Conservation (phyloP, 2,113 vertebrate genomes). For the Clarias magur region DNA sequence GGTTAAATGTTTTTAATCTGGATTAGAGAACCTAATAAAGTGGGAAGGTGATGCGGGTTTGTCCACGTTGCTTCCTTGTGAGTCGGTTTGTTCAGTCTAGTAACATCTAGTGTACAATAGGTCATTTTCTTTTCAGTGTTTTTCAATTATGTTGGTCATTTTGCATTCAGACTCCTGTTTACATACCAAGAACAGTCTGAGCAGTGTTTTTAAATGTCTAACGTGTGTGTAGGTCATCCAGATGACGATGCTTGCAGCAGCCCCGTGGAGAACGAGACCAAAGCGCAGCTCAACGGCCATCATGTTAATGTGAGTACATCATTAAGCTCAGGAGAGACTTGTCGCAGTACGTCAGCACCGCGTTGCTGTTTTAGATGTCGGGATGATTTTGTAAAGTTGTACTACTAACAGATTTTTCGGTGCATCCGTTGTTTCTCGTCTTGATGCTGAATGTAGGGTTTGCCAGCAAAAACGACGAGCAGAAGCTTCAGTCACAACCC, state of each 20-base stretch:
- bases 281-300: slow-evolving; percentile 68
- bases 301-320: slow-evolving; percentile 76
- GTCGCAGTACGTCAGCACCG: background rate
- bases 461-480: slow-evolving; percentile 71
- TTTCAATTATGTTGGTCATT: background rate
- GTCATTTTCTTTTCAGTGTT: background rate
- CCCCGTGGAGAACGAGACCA: slow-evolving; percentile 61
- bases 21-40: background rate
- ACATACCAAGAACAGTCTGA: slow-evolving; percentile 51
- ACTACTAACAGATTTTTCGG: background rate
- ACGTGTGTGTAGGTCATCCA: slow-evolving; percentile 83
- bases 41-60: background rate
- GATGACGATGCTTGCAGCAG: slow-evolving; percentile 78
- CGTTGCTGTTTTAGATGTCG: too few relatives aligned
- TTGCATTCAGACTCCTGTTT: background rate
- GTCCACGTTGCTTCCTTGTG: background rate
- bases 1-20: background rate
- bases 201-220: slow-evolving; percentile 69
- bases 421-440: background rate
- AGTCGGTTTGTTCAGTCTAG: background rate
- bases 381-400: background rate
- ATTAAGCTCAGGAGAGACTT: background rate
- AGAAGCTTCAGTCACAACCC: slow-evolving; percentile 68
- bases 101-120: background rate
- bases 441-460: slow-evolving; percentile 65